Percentiles rank a stretch among this genome's conserved stretches.
Evolutionary conservation across 2,888 invertebrate genomes (phyloP).

Genomic region (Drosophila macrothrix): DNA sequence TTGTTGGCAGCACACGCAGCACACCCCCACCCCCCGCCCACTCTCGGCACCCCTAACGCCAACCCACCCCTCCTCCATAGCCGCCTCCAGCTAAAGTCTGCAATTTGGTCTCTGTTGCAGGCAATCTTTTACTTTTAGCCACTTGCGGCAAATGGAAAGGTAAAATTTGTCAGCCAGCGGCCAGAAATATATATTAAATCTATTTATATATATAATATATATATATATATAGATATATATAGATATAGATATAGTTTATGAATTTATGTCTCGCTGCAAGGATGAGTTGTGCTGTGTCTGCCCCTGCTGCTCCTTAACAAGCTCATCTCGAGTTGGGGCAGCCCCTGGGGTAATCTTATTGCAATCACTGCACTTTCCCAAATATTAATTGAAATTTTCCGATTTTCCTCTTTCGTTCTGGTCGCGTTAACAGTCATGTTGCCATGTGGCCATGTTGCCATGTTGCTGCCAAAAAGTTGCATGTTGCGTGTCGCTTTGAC

Average conservation of each 20-base stretch:
- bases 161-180: constrained; percentile 53
- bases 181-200: not conserved
- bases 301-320: not conserved
- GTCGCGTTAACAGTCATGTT: constrained; percentile 50
- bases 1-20: constrained; percentile 9
- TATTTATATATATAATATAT: not conserved
- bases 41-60: not conserved
- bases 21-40: not conserved
- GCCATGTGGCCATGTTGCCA: not conserved
- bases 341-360: constrained; percentile 18
- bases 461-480: constrained; percentile 17
- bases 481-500: constrained; percentile 41
- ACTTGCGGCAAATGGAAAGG: constrained; percentile 13
- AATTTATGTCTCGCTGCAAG: constrained; percentile 23
- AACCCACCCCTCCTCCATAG: not conserved
- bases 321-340: not conserved
- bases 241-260: constrained; percentile 1
- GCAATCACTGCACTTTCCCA: constrained; percentile 48
- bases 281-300: constrained; percentile 19
- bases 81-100: not conserved
- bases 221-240: not conserved
- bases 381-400: constrained; percentile 48
- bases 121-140: constrained; percentile 4
- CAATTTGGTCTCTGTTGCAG: constrained; percentile 4
- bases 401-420: constrained; percentile 43